Conservation (phyloP, 2,888 invertebrate genomes). For the Nasonia oneida region DNA sequence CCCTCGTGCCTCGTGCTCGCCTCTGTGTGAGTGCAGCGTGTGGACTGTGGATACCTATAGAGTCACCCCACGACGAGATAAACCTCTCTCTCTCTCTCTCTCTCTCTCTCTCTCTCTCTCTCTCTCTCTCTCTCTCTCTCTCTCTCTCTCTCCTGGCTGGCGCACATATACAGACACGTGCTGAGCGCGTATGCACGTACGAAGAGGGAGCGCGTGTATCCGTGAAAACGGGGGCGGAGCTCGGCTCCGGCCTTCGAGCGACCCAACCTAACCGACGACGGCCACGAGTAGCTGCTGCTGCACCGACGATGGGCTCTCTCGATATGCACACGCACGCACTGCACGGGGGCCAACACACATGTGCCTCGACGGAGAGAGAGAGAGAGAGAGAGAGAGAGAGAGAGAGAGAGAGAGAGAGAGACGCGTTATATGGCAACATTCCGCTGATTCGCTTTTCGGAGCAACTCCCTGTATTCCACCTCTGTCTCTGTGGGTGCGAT, state of each 20-base stretch:
- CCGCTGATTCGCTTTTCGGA: slow-evolving; percentile 38
- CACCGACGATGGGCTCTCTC: background rate
- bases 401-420: background rate
- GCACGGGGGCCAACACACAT: slow-evolving; percentile 26
- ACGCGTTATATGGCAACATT: slow-evolving; percentile 18
- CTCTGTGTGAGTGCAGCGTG: too few species aligned
- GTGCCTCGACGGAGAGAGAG: slow-evolving; percentile 55
- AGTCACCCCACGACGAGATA: slow-evolving; percentile 5
- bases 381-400: too few species aligned
- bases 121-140: background rate
- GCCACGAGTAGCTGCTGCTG: slow-evolving; percentile 57
- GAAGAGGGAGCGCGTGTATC: slow-evolving; percentile 19
- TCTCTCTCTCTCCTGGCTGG: background rate
- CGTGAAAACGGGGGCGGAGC: slow-evolving; percentile 56
- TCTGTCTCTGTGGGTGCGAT: background rate
- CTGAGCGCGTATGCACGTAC: background rate
- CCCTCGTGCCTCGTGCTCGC: background rate
- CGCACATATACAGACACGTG: slow-evolving; percentile 20
- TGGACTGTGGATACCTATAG: background rate
- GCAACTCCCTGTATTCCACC: background rate
- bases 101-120: background rate
- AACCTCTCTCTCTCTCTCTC: background rate
- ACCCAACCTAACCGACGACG: slow-evolving; percentile 41
- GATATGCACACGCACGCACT: slow-evolving; percentile 39
- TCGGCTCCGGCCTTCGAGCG: slow-evolving; percentile 45